These are phyloP conservation scores for Chouioia cunea DNA, from an alignment of 2,888 invertebrate genomes.

Conservation along the genomic window DNA sequence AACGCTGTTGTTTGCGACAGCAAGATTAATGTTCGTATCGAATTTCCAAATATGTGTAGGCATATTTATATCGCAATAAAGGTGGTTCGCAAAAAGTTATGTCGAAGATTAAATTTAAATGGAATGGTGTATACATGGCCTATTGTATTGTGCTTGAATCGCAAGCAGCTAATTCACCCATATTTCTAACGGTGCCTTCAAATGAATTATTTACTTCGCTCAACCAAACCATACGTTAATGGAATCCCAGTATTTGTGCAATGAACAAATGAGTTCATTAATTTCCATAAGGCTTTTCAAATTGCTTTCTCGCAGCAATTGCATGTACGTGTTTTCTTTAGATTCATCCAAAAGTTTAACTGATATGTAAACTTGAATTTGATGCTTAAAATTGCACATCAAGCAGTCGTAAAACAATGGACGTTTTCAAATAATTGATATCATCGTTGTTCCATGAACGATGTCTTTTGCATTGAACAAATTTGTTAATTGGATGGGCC, in stretches of 20 bases:
- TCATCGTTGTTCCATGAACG: too few relatives aligned
- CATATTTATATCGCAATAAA: too few relatives aligned
- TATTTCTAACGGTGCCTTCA: conserved; percentile 26
- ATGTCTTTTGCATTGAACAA: too few relatives aligned
- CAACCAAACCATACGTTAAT: not conserved
- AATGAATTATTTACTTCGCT: conserved; percentile 22
- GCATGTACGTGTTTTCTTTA: not conserved
- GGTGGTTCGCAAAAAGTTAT: too few relatives aligned
- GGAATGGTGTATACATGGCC: not conserved
- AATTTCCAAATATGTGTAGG: too few relatives aligned
- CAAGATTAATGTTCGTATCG: too few relatives aligned
- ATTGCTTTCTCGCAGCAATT: not conserved
- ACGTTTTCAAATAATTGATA: too few relatives aligned
- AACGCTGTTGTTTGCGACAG: too few relatives aligned
- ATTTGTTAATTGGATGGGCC: too few relatives aligned
- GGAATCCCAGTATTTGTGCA: not conserved
- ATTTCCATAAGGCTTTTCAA: not conserved
- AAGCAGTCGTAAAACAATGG: too few relatives aligned
- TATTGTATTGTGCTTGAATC: conserved; percentile 12
- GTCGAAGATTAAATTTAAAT: conserved; percentile 23
- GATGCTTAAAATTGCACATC: not conserved
- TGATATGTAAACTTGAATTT: too few relatives aligned
- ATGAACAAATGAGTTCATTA: conserved; percentile 8
- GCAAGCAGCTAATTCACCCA: conserved; percentile 11
- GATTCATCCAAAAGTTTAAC: not conserved